These are phyloP conservation scores for Agonopterix subpropinquella DNA, from an alignment of 2,888 invertebrate genomes.

Conservation along the genomic window DNA sequence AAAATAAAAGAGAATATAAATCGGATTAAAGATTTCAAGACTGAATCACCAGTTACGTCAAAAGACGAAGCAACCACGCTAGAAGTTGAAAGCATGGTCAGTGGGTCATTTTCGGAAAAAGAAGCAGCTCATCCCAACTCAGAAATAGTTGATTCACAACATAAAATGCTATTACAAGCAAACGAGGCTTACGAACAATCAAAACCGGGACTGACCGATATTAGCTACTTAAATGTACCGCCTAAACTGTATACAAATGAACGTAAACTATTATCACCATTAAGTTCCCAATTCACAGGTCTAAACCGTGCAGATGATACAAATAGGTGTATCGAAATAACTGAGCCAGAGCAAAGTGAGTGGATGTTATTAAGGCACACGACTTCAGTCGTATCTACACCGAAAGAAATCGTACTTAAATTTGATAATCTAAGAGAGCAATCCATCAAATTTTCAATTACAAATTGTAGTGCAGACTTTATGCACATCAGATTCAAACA, in stretches of 20 bases:
- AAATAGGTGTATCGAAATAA: not conserved
- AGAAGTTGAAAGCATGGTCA: not conserved
- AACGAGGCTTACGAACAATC: too few species aligned
- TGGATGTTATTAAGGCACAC: slow-evolving; percentile 21
- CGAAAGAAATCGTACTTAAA: slow-evolving; percentile 26
- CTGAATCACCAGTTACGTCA: slow-evolving; percentile 9
- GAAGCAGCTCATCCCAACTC: not conserved
- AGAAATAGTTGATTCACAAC: not conserved
- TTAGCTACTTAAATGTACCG: not conserved
- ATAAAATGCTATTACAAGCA: not conserved
- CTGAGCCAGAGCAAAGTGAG: slow-evolving; percentile 16
- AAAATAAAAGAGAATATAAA: slow-evolving; percentile 9
- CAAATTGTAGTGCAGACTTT: slow-evolving; percentile 35
- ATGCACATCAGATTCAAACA: slow-evolving; percentile 37
- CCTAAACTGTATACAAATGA: not conserved
- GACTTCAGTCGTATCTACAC: slow-evolving; percentile 27
- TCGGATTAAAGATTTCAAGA: not conserved
- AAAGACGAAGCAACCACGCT: not conserved
- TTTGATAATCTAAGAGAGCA: slow-evolving; percentile 27
- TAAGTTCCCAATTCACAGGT: not conserved
- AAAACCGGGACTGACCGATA: too few species aligned
- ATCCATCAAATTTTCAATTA: slow-evolving; percentile 36
- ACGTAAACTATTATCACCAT: not conserved
- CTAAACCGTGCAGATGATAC: not conserved
- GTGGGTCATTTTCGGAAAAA: not conserved